These are phyloP conservation scores for Junonia oenone DNA, from an alignment of 2,888 invertebrate genomes.

Conservation along the genomic window DNA sequence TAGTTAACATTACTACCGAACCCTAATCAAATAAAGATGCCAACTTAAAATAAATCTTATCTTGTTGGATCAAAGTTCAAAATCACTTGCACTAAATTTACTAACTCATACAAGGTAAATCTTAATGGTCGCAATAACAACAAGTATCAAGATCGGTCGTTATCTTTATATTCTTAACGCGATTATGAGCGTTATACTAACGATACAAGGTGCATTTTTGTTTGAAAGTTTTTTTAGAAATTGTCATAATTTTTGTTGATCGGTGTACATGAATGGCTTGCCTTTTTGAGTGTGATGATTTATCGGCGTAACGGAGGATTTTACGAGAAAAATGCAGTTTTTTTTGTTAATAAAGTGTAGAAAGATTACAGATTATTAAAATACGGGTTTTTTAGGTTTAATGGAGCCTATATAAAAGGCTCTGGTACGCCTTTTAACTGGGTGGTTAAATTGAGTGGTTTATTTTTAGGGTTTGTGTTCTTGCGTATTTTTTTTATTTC, in stretches of 20 bases:
- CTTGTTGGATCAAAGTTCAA: background rate
- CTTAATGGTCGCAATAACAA: background rate
- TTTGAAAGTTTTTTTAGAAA: background rate
- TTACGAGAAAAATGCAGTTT: conserved; percentile 7
- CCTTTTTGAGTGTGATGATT: conserved; percentile 8
- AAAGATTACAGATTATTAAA: background rate
- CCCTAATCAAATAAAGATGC: background rate
- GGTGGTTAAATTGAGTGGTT: background rate
- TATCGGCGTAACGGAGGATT: conserved; percentile 8
- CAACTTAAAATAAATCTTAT: background rate
- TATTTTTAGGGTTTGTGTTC: background rate
- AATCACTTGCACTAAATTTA: background rate
- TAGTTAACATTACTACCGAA: background rate
- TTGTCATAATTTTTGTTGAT: conserved; percentile 1
- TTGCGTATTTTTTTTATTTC: background rate
- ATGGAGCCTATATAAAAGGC: background rate
- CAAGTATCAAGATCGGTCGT: background rate
- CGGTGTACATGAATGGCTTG: background rate
- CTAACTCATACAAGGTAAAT: background rate
- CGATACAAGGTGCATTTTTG: background rate
- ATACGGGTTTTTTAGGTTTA: background rate
- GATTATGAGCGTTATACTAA: background rate
- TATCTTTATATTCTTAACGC: background rate
- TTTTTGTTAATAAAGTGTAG: conserved; percentile 6
- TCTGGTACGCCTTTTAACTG: background rate